Conservation (phyloP, 2,888 invertebrate species). For the Mechanitis messenoides region DNA sequence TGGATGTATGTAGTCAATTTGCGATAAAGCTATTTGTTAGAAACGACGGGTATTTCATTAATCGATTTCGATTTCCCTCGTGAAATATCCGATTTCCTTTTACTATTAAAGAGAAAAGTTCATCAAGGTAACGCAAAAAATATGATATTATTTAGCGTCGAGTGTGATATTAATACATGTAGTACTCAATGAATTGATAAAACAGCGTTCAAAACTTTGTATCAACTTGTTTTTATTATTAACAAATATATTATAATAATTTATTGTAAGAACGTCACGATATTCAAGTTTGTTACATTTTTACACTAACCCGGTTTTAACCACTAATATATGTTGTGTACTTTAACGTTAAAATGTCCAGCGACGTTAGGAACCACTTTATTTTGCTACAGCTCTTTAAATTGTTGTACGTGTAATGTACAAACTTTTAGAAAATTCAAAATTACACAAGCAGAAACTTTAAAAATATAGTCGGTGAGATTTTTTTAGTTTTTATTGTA, state of each 20-base stretch:
- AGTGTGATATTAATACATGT: conserved; percentile 10
- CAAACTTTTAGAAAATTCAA: not conserved
- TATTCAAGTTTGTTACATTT: not conserved
- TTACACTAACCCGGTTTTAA: not conserved
- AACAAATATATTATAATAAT: too few species aligned
- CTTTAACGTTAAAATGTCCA: conserved; percentile 18
- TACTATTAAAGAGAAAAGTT: conserved; percentile 49
- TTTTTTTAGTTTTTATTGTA: not conserved
- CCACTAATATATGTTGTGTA: conserved; percentile 8
- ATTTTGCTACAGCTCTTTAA: conserved; percentile 11
- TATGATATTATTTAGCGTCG: conserved; percentile 16
- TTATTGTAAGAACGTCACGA: not conserved
- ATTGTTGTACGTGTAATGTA: conserved; percentile 1
- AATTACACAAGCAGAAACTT: not conserved
- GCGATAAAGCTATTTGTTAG: conserved; percentile 25
- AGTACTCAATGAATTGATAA: not conserved
- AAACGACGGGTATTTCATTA: conserved; percentile 31
- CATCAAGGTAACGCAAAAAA: conserved; percentile 40
- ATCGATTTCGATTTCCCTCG: conserved; percentile 31
- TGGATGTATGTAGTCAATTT: conserved; percentile 10
- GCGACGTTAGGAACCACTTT: conserved; percentile 20
- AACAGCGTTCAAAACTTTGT: not conserved
- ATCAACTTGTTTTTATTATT: not conserved
- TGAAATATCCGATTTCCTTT: conserved; percentile 45
- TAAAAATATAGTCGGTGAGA: not conserved